Evolutionary conservation across 2,113 vertebrate genomes (phyloP).

Genomic region (Scopus umbretta): DNA sequence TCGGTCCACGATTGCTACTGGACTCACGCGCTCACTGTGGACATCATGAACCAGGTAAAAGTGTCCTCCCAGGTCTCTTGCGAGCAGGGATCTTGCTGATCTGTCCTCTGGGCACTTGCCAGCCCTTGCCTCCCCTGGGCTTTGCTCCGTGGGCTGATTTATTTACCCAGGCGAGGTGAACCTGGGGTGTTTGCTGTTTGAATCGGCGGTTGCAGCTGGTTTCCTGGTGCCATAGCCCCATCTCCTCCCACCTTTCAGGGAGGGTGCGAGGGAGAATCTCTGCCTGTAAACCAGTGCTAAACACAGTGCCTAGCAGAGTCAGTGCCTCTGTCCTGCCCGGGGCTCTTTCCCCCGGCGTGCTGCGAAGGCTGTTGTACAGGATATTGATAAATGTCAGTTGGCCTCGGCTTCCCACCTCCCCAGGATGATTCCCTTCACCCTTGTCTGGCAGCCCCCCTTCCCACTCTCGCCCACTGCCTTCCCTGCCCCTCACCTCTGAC

Average conservation of each 20-base stretch:
- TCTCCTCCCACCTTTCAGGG: background rate
- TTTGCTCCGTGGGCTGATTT: background rate
- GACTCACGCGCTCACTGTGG: constrained; percentile 88
- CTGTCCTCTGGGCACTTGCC: background rate
- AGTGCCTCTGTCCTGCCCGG: background rate
- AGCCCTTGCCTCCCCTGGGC: background rate
- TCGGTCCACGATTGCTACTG: constrained; percentile 97
- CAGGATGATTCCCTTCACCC: background rate
- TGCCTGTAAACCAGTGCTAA: background rate
- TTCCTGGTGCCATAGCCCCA: background rate
- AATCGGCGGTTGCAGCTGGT: background rate
- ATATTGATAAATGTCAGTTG: accelerated
- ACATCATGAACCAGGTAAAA: constrained; percentile 91
- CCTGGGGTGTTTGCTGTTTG: background rate
- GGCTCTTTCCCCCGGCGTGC: background rate
- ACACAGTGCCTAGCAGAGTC: background rate
- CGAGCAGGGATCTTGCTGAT: background rate
- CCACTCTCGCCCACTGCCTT: background rate
- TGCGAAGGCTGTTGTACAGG: background rate
- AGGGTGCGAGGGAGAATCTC: background rate
- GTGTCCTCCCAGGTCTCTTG: background rate
- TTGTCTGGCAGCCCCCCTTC: background rate
- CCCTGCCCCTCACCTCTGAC: background rate
- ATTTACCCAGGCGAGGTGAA: background rate
- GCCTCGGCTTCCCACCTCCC: background rate